Percentiles rank a stretch among this genome's conserved stretches.
Conservation (phyloP, 2,113 vertebrate species). For the Lethenteron camtschaticum region DNA sequence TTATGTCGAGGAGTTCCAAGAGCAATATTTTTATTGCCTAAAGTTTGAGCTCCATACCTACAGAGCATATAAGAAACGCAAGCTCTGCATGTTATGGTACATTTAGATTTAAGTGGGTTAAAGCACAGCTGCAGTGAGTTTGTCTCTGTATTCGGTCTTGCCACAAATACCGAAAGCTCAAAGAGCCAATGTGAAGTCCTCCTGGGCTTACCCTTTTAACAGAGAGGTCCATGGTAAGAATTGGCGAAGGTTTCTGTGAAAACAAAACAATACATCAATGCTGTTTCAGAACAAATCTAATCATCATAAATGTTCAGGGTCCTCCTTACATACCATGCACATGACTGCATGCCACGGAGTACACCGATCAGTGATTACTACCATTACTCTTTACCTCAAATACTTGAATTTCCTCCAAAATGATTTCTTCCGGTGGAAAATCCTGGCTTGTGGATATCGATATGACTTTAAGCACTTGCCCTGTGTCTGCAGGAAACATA, state of each 20-base stretch:
- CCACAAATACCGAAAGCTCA: too few species aligned
- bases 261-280: background rate
- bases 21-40: background rate
- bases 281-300: too few species aligned
- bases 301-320: too few species aligned
- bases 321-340: too few species aligned
- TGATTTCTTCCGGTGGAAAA: constrained; percentile 19
- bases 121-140: too few species aligned
- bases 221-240: constrained; percentile 69
- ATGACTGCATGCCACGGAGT: too few species aligned
- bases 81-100: background rate
- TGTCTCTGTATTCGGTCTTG: too few species aligned
- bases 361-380: too few species aligned
- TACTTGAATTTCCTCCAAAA: too few species aligned
- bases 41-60: background rate
- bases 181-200: too few species aligned
- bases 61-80: background rate
- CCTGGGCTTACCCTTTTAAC: constrained; percentile 50
- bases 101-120: too few species aligned
- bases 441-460: constrained; percentile 29
- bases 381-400: too few species aligned
- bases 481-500: constrained; percentile 27
- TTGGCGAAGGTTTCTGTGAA: constrained; percentile 38
- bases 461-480: constrained; percentile 57
- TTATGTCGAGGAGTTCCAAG: background rate